Percentiles rank a stretch among this genome's conserved stretches.
These are phyloP conservation scores for Rhagium mordax DNA, from an alignment of 2,888 invertebrate species.

Conservation along the genomic window DNA sequence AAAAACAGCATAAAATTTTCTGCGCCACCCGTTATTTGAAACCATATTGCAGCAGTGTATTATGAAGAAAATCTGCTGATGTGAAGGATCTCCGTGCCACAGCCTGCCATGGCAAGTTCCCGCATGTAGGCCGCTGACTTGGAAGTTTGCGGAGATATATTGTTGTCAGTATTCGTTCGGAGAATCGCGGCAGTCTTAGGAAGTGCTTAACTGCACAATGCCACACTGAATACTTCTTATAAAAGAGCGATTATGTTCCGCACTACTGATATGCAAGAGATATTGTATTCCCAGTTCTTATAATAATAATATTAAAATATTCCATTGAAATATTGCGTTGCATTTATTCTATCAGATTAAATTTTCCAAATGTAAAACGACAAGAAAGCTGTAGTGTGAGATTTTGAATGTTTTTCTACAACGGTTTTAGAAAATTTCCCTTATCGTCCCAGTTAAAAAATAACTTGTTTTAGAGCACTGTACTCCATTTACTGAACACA, in stretches of 20 bases:
- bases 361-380: no score
- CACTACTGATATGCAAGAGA: slow-evolving; percentile 10
- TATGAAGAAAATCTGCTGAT: slow-evolving; percentile 20
- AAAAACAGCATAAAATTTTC: neutral
- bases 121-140: slow-evolving; percentile 16
- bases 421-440: no score
- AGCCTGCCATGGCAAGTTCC: neutral
- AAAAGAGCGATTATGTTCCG: slow-evolving; percentile 4
- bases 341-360: neutral
- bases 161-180: slow-evolving; percentile 14
- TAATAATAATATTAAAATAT: neutral
- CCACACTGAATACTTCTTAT: slow-evolving; percentile 9
- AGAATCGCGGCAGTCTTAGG: slow-evolving; percentile 28
- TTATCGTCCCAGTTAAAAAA: no score
- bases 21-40: slow-evolving; percentile 3
- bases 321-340: neutral
- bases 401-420: no score
- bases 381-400: no score
- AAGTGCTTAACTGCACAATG: slow-evolving; percentile 30
- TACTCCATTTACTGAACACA: no score
- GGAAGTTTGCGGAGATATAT: slow-evolving; percentile 15
- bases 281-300: slow-evolving; percentile 14
- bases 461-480: no score
- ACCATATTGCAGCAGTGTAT: neutral
- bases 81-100: neutral